Evolutionary conservation across 2,888 invertebrate species (phyloP), one percentile per base, ranked within the genome.

Genomic region (Unio pictorum): DNA sequence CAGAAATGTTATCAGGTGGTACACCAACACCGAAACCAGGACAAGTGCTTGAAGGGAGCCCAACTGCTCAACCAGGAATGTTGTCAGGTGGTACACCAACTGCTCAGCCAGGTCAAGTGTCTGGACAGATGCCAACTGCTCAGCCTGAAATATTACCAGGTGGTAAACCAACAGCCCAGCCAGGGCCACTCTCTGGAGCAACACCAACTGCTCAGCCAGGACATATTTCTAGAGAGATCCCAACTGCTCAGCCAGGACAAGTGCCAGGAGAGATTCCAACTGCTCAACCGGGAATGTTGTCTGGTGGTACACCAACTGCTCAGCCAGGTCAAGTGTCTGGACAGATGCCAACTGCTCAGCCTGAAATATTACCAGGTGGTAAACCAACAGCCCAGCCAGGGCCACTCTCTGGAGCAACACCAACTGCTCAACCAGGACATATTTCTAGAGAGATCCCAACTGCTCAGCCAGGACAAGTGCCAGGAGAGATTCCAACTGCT

Each of bases 401-500:
- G 23, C 23, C 23, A 23, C 23, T 23, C 23, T 23, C 23, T 23
- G 23, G 23, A 23, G 23, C 23, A 23, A 23, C 57, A 54, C 67
- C 79, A 64, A 69, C 71, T 23, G 34, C 64, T 20, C 20, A 60
- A 30, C 61, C 73, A 54, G 26, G 17, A 61, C 63, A 66, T 56
- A 61, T 56, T 3, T 20, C 20, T 23, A 18, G 30, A 30, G 23
- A 23, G 23, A 23, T 23, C 23, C 23, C 23, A 23, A 23, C 60
- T 18, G 55, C 64, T n/a, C 59, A 58, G 15, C 66, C 66, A 59
- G 57, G 34, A 34, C 23, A 23, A 23, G 23, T 23, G 23, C 23
- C 23, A 23, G 23, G 23, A 23, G 23, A 23, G 23, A 23, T 23
- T 23, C 23, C 23, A 23, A 23, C 23, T 23, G 23, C 23, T 23